These are phyloP conservation scores for Tribolium madens DNA, from an alignment of 1,140 invertebrate genomes.

Conservation along the genomic window DNA sequence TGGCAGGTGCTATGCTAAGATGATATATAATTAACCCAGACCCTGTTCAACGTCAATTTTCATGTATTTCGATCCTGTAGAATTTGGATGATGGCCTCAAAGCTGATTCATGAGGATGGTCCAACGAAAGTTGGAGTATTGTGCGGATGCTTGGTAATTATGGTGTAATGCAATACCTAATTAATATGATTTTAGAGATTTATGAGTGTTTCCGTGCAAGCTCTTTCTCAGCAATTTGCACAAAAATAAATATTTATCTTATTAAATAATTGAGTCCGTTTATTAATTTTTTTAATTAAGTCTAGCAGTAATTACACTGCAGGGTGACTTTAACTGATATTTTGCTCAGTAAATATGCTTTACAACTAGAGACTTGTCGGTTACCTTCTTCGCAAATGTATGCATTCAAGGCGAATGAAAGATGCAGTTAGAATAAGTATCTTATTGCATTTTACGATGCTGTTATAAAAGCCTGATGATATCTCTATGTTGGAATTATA, in stretches of 20 bases:
- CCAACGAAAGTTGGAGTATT: conserved; percentile 27
- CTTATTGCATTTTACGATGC: background rate
- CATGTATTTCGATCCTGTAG: conserved; percentile 34
- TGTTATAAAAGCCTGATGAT: background rate
- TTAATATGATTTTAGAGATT: conserved; percentile 30
- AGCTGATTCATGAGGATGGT: conserved; percentile 10
- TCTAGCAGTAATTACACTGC: background rate
- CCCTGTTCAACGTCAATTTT: conserved; percentile 46
- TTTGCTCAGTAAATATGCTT: background rate
- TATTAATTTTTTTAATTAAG: background rate
- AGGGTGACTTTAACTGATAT: background rate
- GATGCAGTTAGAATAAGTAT: background rate
- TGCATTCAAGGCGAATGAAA: background rate
- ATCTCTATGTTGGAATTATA: background rate
- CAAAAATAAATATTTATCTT: background rate
- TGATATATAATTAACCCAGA: conserved; percentile 48
- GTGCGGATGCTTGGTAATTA: conserved; percentile 28
- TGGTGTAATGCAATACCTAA: conserved; percentile 33
- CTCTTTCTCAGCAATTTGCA: background rate
- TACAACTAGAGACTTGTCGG: background rate
- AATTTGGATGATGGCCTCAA: conserved; percentile 20
- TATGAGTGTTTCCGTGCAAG: background rate
- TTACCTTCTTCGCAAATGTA: background rate
- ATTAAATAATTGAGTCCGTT: background rate
- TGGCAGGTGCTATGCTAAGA: conserved; percentile 28